Base-by-base conservation (phyloP, 1,140 invertebrate species). In the Drosophila lowei region DNA sequence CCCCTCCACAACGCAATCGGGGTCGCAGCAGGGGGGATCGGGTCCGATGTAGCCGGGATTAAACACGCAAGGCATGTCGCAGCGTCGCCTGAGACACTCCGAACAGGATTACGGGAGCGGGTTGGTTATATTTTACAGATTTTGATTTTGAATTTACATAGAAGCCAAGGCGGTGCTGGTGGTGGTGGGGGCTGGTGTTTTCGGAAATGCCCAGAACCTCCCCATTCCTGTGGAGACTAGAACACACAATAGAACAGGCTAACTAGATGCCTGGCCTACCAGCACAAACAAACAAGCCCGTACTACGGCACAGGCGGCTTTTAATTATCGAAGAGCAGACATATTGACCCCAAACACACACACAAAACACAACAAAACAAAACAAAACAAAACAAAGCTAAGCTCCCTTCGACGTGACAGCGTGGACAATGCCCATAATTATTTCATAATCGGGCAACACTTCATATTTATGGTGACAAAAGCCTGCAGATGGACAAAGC, bases 371-470 rank as follows among this genome's bases (percentile, higher is more conserved):
- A 49, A 23, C n/a, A 2, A 53, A 50, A 3, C 3, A 49, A 4
- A 23, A 7, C 1, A 53, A 50, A 11, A 23, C n/a, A 2, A 53
- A 48, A 34, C 18, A 34, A 16, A 41, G 7, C 28, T 9, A 28
- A 49, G 7, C 28, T 9, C 30, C 30, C 9, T 18, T 5, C 44
- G 16, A 21, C 44, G n/a, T 15, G 9, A 53, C 9, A 25, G 42
- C 21, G 9, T 60, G 57, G 49, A 56, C 64, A 77, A 77, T 58
- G 59, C 55, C 59, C 63, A 88, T 86, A 79, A 86, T 88, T 86
- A 86, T 88, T 86, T 88, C 74, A 86, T 89, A 89, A 86, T 79
- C 71, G 74, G 60, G 48, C 79, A 76, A 86, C 83, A 86, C 83
- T 86, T 73, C 70, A 55, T 65, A 71, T 72, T 76, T 72, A 67